Evolutionary conservation across 2,888 invertebrate genomes (phyloP), one percentile per base, ranked within the genome.

Genomic region (Phoronis australis): DNA sequence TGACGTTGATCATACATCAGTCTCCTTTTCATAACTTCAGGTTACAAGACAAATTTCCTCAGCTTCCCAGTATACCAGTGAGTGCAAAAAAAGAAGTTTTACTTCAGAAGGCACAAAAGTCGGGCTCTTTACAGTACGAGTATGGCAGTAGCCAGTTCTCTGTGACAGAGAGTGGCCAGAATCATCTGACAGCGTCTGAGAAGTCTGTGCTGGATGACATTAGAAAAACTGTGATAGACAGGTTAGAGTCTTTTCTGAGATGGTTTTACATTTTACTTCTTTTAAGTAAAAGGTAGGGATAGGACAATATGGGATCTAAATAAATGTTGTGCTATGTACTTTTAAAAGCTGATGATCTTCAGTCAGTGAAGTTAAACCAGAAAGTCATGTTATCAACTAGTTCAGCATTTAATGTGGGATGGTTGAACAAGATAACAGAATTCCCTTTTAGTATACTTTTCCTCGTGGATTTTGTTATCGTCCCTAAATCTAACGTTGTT

Each of bases 1-100:
- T n/a, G n/a, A n/a, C n/a, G n/a, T n/a, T n/a, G n/a, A n/a, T n/a
- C n/a, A n/a, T n/a, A n/a, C n/a, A n/a, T n/a, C n/a, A 22, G n/a
- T 18, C 39, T 42, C 15, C 26, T 23, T 31, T 38, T 43, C 45
- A 12, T n/a, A 6, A 20, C 21, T 38, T n/a, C 44, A 51, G 55
- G 35, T 42, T 55, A 37, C 37, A 43, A 42, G 47, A 47, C 23
- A 31, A 48, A 23, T 50, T 51, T 35, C 50, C 48, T 2, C 51
- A 51, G 3, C 40, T 25, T 12, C 44, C 47, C 4, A 48, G 47
- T 44, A 57, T 59, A 44, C 49, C 59, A n/a, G 61, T 59, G 18
- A 59, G 61, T 53, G 51, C 61, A n/a, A 46, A 37, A 22, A 47
- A 40, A 20, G 61, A 61, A 25, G 55, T 56, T 47, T 24, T 42